These are phyloP conservation scores for Anhinga rufa DNA, from an alignment of 2,113 vertebrate species.

Conservation along the genomic window DNA sequence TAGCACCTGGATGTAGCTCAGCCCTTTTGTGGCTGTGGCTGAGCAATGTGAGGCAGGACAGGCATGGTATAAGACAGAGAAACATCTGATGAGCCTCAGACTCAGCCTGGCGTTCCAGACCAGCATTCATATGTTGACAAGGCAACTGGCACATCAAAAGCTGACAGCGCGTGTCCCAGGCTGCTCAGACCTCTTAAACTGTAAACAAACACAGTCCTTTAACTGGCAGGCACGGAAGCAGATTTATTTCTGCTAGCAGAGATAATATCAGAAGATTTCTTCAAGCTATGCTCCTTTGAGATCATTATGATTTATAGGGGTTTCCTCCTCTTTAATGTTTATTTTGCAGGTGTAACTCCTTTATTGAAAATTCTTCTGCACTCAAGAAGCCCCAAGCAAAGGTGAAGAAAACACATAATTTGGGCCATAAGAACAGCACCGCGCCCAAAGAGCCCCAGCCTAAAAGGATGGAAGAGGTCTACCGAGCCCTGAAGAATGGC, in stretches of 20 bases:
- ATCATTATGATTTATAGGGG: background rate
- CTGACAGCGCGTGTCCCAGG: background rate
- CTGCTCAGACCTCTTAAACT: background rate
- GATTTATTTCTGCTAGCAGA: background rate
- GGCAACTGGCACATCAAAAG: background rate
- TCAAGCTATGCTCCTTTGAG: background rate
- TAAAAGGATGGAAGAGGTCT: constrained; percentile 89
- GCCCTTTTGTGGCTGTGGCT: background rate
- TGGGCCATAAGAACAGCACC: constrained; percentile 87
- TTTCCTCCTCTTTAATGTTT: constrained; percentile 22
- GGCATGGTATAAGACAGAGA: background rate
- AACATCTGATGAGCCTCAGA: background rate
- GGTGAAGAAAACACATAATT: constrained; percentile 89
- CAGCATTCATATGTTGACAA: background rate
- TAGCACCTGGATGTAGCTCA: background rate
- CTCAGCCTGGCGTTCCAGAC: background rate
- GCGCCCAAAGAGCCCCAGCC: constrained; percentile 90
- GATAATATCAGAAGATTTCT: background rate
- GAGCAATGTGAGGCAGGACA: background rate
- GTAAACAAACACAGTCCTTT: background rate
- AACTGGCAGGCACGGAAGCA: background rate
- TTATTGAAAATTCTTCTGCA: constrained; percentile 89
- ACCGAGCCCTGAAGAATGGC: constrained; percentile 88
- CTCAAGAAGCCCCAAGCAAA: constrained; percentile 95
- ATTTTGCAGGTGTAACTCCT: constrained; percentile 89